phyloP scores from a whole-genome alignment of 2,888 invertebrate genomes.

The Griposia aprilina region DNA sequence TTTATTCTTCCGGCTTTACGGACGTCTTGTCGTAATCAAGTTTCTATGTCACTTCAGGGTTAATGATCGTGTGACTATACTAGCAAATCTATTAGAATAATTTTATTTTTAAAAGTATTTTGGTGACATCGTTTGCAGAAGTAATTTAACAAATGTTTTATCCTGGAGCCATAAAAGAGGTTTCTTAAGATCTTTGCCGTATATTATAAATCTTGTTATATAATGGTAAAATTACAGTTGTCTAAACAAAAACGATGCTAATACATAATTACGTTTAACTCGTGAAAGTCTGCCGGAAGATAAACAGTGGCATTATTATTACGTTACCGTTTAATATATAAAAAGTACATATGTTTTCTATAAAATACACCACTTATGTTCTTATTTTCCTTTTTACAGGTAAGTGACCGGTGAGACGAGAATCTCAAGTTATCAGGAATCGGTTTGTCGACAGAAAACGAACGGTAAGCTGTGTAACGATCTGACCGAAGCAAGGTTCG shows the following conservation, averaged over 20 bases:
- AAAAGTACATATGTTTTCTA: neutral
- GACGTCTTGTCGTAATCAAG: neutral
- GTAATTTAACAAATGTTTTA: neutral
- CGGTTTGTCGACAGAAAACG: conserved; percentile 2
- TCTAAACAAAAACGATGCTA: conserved; percentile 14
- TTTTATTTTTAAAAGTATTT: neutral
- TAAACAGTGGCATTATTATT: conserved; percentile 31
- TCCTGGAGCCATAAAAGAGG: neutral
- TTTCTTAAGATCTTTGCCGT: neutral
- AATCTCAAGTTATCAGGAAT: conserved; percentile 4
- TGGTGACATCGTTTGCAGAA: neutral
- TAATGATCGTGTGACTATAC: neutral
- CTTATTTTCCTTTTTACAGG: conserved; percentile 48
- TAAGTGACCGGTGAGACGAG: conserved; percentile 41
- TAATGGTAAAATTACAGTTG: neutral
- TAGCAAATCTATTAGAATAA: no score
- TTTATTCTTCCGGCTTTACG: neutral
- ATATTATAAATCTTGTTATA: neutral
- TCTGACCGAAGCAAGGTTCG: neutral
- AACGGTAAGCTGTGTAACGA: conserved; percentile 9
- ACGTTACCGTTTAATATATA: conserved; percentile 4
- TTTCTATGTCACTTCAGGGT: neutral
- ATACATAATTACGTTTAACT: conserved; percentile 36
- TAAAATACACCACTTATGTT: conserved; percentile 17
- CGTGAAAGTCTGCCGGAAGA: conserved; percentile 50